phyloP scores from a whole-genome alignment of 2,113 vertebrate genomes.

The Halichoerus grypus region DNA sequence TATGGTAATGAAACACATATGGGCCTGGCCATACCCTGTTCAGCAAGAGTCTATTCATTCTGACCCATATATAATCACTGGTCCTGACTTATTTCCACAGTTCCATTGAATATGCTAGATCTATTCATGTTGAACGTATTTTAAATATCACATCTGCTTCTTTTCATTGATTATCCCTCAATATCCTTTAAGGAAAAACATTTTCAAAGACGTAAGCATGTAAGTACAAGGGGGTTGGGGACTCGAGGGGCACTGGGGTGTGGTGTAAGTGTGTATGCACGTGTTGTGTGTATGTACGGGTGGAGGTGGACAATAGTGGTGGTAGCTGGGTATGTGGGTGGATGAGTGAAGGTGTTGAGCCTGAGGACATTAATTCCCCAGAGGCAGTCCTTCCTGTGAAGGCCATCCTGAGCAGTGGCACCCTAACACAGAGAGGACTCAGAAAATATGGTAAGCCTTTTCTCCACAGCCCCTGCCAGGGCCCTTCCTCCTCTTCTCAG shows the following conservation, averaged over 20 bases:
- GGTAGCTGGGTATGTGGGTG: fast-evolving
- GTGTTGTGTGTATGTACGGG: background rate
- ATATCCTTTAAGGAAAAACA: background rate
- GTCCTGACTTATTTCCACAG: background rate
- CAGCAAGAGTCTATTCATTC: background rate
- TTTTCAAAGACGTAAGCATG: background rate
- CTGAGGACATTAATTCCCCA: background rate
- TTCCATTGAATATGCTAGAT: background rate
- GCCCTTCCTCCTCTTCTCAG: background rate
- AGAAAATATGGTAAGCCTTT: background rate
- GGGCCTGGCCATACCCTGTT: background rate
- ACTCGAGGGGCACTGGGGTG: background rate
- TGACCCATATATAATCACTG: background rate
- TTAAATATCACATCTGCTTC: slow-evolving; percentile 1
- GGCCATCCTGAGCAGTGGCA: background rate
- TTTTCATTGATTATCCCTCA: slow-evolving; percentile 1
- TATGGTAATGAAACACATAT: background rate
- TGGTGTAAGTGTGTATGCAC: too few relatives aligned
- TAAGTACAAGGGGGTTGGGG: background rate
- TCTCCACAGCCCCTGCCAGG: background rate
- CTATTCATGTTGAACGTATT: background rate
- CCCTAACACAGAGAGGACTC: background rate
- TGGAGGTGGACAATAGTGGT: fast-evolving
- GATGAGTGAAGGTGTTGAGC: background rate
- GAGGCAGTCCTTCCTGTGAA: background rate